Percentiles rank a stretch among this genome's conserved stretches.
phyloP scores from a whole-genome alignment of 2,797 vertebrate species.

The Lerista edwardsae region DNA sequence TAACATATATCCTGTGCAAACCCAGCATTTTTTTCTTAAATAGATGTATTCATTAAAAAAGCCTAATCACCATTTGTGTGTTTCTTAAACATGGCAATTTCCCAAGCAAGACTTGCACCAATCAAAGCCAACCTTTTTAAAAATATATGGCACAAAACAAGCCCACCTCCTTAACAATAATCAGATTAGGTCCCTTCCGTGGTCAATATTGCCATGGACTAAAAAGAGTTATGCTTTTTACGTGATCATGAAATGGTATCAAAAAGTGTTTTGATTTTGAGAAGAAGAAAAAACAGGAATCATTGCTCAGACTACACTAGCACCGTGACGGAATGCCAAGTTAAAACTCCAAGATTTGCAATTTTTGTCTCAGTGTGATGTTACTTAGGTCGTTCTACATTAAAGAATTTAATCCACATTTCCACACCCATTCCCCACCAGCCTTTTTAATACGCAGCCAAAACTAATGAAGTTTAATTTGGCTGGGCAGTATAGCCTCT shows the following conservation, averaged over 20 bases:
- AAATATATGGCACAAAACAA: not conserved
- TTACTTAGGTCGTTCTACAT: constrained; percentile 28
- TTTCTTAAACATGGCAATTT: not conserved
- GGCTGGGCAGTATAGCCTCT: constrained; percentile 6
- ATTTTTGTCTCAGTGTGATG: constrained; percentile 23
- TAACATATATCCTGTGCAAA: no score
- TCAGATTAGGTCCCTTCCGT: not conserved
- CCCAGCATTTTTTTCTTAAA: not conserved
- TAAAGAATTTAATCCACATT: constrained; percentile 8
- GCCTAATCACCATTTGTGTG: not conserved
- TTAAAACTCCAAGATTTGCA: not conserved
- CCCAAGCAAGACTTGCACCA: not conserved
- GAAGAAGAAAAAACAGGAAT: constrained; percentile 1
- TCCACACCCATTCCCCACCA: not conserved
- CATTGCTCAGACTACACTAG: not conserved
- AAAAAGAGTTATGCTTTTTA: not conserved
- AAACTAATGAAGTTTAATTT: constrained; percentile 13
- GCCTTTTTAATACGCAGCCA: constrained; percentile 20
- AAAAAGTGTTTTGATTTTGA: not conserved
- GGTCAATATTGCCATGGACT: not conserved
- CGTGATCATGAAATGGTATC: not conserved
- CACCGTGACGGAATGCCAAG: not conserved
- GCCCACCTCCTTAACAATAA: not conserved
- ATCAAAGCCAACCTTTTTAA: not conserved
- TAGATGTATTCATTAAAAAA: constrained; percentile 2